These are phyloP conservation scores for Myocastor coypus DNA, from an alignment of 2,113 vertebrate genomes.

Conservation along the genomic window DNA sequence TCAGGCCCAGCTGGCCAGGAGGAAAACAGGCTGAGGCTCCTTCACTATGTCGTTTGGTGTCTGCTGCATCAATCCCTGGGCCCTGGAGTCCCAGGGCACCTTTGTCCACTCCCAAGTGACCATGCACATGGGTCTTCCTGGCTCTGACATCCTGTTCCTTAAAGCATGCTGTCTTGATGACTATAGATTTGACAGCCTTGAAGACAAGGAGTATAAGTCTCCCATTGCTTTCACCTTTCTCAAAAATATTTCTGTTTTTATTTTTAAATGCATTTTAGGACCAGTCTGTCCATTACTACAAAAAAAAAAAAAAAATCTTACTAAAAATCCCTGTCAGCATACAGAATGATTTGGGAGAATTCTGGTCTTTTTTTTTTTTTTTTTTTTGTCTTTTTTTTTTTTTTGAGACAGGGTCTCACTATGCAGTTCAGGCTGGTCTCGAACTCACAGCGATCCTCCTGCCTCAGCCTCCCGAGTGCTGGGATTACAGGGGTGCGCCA, in stretches of 20 bases:
- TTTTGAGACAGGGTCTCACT: too few species aligned
- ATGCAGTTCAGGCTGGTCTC: too few species aligned
- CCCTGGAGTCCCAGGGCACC: background rate
- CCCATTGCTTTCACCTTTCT: background rate
- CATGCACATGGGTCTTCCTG: background rate
- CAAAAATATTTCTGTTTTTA: background rate
- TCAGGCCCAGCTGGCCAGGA: background rate
- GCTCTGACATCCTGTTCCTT: fast-evolving
- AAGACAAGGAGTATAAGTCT: background rate
- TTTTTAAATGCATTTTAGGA: constrained; percentile 12
- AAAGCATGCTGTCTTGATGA: fast-evolving
- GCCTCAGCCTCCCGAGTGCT: too few species aligned
- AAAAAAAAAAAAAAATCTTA: background rate
- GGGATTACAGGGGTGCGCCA: too few species aligned
- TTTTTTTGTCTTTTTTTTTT: too few species aligned
- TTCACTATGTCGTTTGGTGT: fast-evolving
- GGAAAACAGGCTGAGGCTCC: background rate
- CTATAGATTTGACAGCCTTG: too few species aligned
- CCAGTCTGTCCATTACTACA: background rate
- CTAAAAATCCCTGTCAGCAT: background rate
- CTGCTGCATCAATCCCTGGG: background rate
- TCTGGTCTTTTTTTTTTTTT: too few species aligned
- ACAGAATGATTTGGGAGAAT: background rate
- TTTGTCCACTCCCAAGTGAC: background rate
- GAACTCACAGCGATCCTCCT: too few species aligned